Evolutionary conservation across 2,888 invertebrate genomes (phyloP).

Genomic region (Plemyria rubiginata): DNA sequence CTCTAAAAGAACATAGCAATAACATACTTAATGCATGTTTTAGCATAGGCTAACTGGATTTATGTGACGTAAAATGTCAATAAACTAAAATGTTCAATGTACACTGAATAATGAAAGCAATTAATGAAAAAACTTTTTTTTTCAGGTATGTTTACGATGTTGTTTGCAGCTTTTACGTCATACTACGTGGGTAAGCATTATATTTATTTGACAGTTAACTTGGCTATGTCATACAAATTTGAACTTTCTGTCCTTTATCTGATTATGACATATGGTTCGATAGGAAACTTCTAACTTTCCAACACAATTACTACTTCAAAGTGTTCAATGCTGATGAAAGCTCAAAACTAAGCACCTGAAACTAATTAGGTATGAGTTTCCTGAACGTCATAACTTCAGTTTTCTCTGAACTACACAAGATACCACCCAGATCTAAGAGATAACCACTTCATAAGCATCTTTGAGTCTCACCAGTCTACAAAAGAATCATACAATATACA

Average conservation of each 20-base stretch:
- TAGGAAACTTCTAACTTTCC: not conserved
- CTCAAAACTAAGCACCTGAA: not conserved
- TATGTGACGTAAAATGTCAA: too few relatives aligned
- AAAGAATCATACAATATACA: too few relatives aligned
- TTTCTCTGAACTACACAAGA: not conserved
- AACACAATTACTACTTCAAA: not conserved
- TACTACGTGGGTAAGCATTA: not conserved
- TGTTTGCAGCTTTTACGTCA: not conserved
- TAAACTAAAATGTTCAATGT: too few relatives aligned
- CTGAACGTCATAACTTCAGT: not conserved
- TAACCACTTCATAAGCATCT: too few relatives aligned
- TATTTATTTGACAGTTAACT: not conserved
- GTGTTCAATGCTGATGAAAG: not conserved
- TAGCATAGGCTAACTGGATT: too few relatives aligned
- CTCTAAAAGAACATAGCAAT: too few relatives aligned
- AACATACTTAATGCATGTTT: too few relatives aligned
- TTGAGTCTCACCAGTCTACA: too few relatives aligned
- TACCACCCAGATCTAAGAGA: not conserved
- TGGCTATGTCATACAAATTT: not conserved
- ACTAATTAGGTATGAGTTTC: not conserved
- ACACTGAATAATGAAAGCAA: too few relatives aligned
- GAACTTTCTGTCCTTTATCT: not conserved
- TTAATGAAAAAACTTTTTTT: not conserved
- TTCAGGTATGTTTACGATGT: conserved; percentile 30
- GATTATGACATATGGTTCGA: not conserved